A percentile compares a stretch with the other conserved stretches of the same genome.
Conservation (phyloP, 1,140 invertebrate genomes). For the Drosophila grimshawi region DNA sequence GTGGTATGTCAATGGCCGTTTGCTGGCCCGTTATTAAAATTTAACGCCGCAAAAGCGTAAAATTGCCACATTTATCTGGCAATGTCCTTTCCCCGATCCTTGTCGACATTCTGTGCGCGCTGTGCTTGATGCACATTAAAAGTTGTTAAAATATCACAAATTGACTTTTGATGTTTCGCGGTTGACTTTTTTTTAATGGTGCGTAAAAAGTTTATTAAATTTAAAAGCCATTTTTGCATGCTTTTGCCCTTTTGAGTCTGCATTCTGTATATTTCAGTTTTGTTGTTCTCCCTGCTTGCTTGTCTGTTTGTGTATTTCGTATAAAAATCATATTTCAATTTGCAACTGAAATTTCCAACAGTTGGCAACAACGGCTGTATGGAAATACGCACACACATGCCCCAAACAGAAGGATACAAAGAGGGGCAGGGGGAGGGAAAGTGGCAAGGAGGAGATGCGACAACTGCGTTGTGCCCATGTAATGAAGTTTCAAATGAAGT, state of each 20-base stretch:
- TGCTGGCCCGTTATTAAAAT: slow-evolving; percentile 75
- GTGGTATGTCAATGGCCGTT: slow-evolving; percentile 48
- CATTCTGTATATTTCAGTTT: slow-evolving; percentile 1
- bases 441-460: not conserved
- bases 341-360: slow-evolving; percentile 56
- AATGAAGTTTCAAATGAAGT: slow-evolving; percentile 82
- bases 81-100: slow-evolving; percentile 48
- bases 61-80: slow-evolving; percentile 77
- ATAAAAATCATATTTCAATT: slow-evolving; percentile 82
- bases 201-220: slow-evolving; percentile 82
- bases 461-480: slow-evolving; percentile 40
- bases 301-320: slow-evolving; percentile 48
- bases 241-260: not conserved
- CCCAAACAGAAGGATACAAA: not conserved
- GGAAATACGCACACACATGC: slow-evolving; percentile 24
- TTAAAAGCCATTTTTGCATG: slow-evolving; percentile 56
- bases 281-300: slow-evolving; percentile 29
- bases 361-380: slow-evolving; percentile 52
- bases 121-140: slow-evolving; percentile 63
- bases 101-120: slow-evolving; percentile 39
- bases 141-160: slow-evolving; percentile 78
- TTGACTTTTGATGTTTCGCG: slow-evolving; percentile 81
- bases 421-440: too few relatives aligned
- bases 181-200: slow-evolving; percentile 76
- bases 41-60: slow-evolving; percentile 79